phyloP scores from a whole-genome alignment of 2,113 vertebrate species.

The Probosciger aterrimus region DNA sequence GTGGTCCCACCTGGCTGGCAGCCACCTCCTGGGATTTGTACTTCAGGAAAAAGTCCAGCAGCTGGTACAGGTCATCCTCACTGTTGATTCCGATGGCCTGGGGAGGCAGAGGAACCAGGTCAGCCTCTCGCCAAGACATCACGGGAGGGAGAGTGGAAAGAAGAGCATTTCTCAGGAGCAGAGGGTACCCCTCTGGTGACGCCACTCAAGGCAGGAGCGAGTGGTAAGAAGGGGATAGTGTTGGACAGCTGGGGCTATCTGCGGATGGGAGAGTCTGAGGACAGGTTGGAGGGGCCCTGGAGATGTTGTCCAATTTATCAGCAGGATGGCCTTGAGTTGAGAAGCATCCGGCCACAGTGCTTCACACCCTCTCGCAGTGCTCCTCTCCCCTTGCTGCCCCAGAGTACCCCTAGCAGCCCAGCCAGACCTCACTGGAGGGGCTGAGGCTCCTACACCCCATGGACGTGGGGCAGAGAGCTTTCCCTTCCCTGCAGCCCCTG shows the following conservation, averaged over 20 bases:
- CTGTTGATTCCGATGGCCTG: not conserved
- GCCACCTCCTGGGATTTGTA: not conserved
- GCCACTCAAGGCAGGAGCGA: fast-evolving
- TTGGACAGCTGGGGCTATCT: not conserved
- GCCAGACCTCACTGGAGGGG: fast-evolving
- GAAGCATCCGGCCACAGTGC: not conserved
- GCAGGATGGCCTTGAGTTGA: not conserved
- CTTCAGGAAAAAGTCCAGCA: slow-evolving; percentile 28
- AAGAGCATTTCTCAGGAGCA: not conserved
- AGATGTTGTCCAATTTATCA: not conserved
- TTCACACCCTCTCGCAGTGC: not conserved
- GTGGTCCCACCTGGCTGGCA: not conserved
- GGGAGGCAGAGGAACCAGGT: not conserved
- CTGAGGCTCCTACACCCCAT: fast-evolving
- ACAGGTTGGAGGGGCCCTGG: not conserved
- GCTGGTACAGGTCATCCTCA: not conserved
- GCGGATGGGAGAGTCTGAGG: not conserved
- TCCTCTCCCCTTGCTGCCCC: not conserved
- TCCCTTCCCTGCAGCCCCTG: not conserved
- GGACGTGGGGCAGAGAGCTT: not conserved
- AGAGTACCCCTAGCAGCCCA: not conserved
- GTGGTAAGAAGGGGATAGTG: not conserved
- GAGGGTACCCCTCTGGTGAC: not conserved
- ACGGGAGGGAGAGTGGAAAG: fast-evolving
- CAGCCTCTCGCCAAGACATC: fast-evolving